Evolutionary conservation across 2,113 vertebrate genomes (phyloP), one percentile per base, ranked within the genome.

Genomic region (Chloroceryle aenea): DNA sequence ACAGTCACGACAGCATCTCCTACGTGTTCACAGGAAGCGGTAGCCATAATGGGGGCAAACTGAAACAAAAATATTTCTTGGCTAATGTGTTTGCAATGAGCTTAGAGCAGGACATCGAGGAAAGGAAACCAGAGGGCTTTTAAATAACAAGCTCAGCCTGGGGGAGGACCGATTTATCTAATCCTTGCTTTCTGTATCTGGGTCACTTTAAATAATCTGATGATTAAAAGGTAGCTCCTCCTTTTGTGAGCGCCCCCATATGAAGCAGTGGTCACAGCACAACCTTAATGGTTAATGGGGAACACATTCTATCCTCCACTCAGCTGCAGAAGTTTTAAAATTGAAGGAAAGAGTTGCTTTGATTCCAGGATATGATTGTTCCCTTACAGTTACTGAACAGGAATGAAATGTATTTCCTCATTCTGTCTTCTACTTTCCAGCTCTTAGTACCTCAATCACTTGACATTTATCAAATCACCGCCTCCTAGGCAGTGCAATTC

Each of bases 191-290:
- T 90, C 76, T 34, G 64, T 85, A 96, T 95, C 95, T 97, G 95
- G 95, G 96, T 96, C 96, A 95, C 95, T 95, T 93, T 94, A 94
- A 96, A 95, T 97, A 96, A 96, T 94, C 88, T 74, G 36, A 63
- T 42, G 93, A 96, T 97, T 95, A 96, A 92, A 94, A 72, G 48
- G 76, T 26, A 87, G 79, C 72, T 92, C 61, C 72, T 84, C 72
- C 85, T 74, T 78, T 68, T 2, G 0, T 14, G 27, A 87, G 50
- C 45, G 74, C n/a, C 17, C 34, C 56, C 36, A 29, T 47, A 52
- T 12, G n/a, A 76, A 87, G 40, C 71, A 62, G 10, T 3, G 34
- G 26, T 42, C 59, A 76, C 72, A 86, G 42, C 59, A 74, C 7
- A 69, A 62, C 67, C n/a, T 19, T 9, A 2, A 0, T n/a, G 14